Base-by-base conservation (phyloP, 2,113 vertebrate species). In the Manacus vitellinus region DNA sequence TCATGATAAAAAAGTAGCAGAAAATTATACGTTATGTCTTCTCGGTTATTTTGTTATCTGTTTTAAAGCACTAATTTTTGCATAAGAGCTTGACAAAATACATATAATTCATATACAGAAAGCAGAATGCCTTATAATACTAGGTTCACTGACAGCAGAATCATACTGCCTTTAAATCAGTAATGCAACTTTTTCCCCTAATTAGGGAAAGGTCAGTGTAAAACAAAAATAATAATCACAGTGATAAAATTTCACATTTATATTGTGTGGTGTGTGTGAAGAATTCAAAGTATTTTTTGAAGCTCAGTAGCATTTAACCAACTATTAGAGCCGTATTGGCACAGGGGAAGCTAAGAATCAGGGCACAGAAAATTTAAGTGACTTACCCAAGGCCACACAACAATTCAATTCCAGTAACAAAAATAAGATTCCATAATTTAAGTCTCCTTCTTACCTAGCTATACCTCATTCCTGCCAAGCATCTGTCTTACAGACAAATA, bases 401-500 rank as follows among this genome's bases (percentile, higher is more conserved):
- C 28, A 72, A 75, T 94, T 93, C 43, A 85, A 43, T 86, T 92
- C 33, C n/a, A 33, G 52, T 49, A 56, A 54, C 25, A 93, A 88
- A 93, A 86, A 49, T 21, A 86, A 84, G 56, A 84, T 77, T 86
- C 52, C 12, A 41, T 84, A 62, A 82, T 76, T 94, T 84, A 56
- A 67, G 13, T 61, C 44, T 92, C 31, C 18, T 84, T 88, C 27
- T 14, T 83, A 72, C 22, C 33, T 61, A 67, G 30, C 35, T 61
- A 77, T 75, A 88, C 12, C 43, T 95, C 47, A 63, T 77, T 96
- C 33, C 52, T 94, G 75, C 39, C 85, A 90, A 92, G 31, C 31
- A 63, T 39, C 44, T 92, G 54, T 92, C 76, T 86, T 81, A 25
- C 8, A 93, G 85, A 96, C 75, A 92, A 93, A 89, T 91, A 87